These are phyloP conservation scores for Muntiacus muntjak DNA, from an alignment of 2,113 vertebrate genomes.

Conservation along the genomic window DNA sequence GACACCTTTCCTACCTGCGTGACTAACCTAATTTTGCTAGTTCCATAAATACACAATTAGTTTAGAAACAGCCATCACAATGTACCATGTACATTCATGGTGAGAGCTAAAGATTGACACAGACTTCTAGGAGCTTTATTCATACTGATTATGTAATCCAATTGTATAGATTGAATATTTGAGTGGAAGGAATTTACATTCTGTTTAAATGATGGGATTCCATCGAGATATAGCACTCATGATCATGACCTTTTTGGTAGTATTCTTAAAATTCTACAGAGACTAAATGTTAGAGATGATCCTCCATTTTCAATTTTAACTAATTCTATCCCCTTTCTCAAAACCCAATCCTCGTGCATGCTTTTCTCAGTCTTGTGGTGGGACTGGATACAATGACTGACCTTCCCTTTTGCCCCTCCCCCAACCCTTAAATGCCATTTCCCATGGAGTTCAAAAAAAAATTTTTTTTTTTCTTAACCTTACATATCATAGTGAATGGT, in stretches of 20 bases:
- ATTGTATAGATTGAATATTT: conserved; percentile 72
- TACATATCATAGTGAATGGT: conserved; percentile 82
- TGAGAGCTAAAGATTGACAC: conserved; percentile 78
- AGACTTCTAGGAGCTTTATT: conserved; percentile 81
- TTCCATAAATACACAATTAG: conserved; percentile 75
- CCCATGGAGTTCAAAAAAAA: conserved; percentile 62
- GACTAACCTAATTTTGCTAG: conserved; percentile 81
- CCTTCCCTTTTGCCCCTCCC: conserved; percentile 28
- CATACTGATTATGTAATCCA: conserved; percentile 75
- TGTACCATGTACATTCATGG: conserved; percentile 77
- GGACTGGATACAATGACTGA: conserved; percentile 77
- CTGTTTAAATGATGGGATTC: conserved; percentile 73
- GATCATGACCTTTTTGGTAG: conserved; percentile 76
- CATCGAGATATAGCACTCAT: conserved; percentile 68
- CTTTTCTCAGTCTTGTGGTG: conserved; percentile 81
- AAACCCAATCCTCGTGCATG: conserved; percentile 73
- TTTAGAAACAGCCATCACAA: conserved; percentile 79
- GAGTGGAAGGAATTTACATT: conserved; percentile 74
- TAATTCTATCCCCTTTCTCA: conserved; percentile 63
- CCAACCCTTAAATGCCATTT: conserved; percentile 65
- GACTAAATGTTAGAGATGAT: conserved; percentile 73
- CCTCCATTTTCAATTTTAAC: conserved; percentile 75
- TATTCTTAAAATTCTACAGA: conserved; percentile 78
- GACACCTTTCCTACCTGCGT: conserved; percentile 79
- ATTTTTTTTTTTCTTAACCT: conserved; percentile 60